Evolutionary conservation across 2,797 vertebrate genomes (phyloP), one percentile per base, ranked within the genome.

Genomic region (Ceyx erithaca): DNA sequence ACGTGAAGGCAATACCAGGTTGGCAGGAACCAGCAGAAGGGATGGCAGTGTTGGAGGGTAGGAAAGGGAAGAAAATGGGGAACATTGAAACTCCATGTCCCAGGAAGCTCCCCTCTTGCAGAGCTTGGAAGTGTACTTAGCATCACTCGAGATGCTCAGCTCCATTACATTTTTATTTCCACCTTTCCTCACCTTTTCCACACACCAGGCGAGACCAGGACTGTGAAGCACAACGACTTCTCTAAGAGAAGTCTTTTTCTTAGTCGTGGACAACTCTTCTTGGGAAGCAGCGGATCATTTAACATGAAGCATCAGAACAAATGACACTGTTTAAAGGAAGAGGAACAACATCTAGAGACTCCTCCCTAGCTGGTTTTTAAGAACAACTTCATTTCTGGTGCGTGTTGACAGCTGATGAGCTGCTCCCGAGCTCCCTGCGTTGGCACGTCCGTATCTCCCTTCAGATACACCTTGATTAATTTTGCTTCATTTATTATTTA

Each of bases 401-500:
- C 9, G 0, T 25, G 78, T 62, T 86, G 87, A 94, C 57, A 86
- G 80, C 25, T 33, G 58, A 68, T 0, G 3, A 82, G 86, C 55
- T 48, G 75, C 57, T 91, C 67, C 72, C 0, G 0, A 78, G 55
- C 72, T 85, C 45, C 15, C 61, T 25, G 64, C 54, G 9, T 20
- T 54, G 72, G 61, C 80, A 71, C 13, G 26, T 76, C 90, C 86
- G n/a, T 9, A 48, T 41, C 69, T 76, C 81, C 72, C 69, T 92
- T 92, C 13, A 9, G 80, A 90, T 67, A 90, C 75, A 72, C 91
- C 92, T 89, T 93, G 95, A 96, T 92, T 94, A 92, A 94, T 96
- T 96, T 93, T 51, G 21, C 79, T 80, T 87, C 90, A 75, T 95
- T 93, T 90, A 95, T 95, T 90, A 96, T 95, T 95, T 93, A 96